A percentile compares a stretch with the other conserved stretches of the same genome.
These are phyloP conservation scores for Poeciliopsis retropinna DNA, from an alignment of 2,113 vertebrate genomes.

Conservation along the genomic window DNA sequence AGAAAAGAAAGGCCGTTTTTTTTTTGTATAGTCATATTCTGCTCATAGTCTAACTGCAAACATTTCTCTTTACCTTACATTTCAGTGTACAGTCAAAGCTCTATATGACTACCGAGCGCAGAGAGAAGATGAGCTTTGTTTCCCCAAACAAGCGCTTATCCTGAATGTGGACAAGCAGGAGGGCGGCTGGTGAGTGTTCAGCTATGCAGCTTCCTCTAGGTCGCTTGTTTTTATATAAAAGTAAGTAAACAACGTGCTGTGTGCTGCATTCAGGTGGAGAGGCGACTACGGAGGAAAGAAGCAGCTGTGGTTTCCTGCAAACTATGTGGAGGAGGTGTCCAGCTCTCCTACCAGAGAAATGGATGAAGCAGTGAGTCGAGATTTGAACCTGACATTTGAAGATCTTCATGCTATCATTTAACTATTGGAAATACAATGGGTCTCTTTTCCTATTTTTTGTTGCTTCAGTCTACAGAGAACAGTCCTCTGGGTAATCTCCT, in stretches of 20 bases:
- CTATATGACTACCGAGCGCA: constrained; percentile 88
- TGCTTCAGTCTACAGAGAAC: constrained; percentile 78
- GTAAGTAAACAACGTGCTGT: neutral
- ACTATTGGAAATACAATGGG: neutral
- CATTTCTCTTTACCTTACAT: neutral
- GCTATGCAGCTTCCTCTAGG: neutral
- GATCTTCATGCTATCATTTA: neutral
- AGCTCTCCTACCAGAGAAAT: constrained; percentile 63
- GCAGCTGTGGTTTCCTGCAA: constrained; percentile 84
- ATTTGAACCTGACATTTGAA: neutral
- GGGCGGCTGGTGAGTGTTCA: constrained; percentile 83
- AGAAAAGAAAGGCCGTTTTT: no score
- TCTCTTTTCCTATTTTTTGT: neutral
- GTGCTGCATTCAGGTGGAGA: constrained; percentile 64
- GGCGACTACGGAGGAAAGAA: constrained; percentile 83
- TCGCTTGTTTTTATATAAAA: neutral
- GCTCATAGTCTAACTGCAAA: no score
- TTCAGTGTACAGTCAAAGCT: constrained; percentile 87
- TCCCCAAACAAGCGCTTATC: constrained; percentile 90
- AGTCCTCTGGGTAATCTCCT: constrained; percentile 81
- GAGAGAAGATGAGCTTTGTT: constrained; percentile 88
- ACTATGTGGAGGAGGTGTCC: constrained; percentile 82
- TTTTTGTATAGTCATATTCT: no score
- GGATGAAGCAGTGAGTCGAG: constrained; percentile 63
- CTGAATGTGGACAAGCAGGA: constrained; percentile 88